Evolutionary conservation across 1,140 invertebrate genomes (phyloP).

Genomic region (Bacillus rossius): DNA sequence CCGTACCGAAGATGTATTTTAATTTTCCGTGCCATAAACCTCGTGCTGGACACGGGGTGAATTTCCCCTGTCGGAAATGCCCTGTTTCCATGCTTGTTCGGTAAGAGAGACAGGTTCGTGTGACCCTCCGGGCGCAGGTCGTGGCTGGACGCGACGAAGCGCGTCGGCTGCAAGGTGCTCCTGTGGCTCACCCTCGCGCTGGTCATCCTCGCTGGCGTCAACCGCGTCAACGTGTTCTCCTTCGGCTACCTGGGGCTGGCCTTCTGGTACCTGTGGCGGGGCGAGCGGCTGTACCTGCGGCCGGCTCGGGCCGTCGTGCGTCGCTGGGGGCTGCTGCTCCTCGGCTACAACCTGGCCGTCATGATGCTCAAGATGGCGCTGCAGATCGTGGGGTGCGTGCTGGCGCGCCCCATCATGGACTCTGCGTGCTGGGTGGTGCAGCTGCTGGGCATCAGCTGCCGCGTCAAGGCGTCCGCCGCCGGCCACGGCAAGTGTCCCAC

Average conservation of each 20-base stretch:
- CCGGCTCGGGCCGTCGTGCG: constrained; percentile 48
- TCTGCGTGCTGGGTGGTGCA: constrained; percentile 85
- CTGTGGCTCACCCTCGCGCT: constrained; percentile 94
- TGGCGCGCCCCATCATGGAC: constrained; percentile 52
- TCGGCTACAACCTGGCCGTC: constrained; percentile 86
- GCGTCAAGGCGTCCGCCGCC: no score
- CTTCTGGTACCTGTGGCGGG: constrained; percentile 96
- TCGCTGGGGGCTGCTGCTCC: constrained; percentile 72
- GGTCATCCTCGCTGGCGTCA: constrained; percentile 91
- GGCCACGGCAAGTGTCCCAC: no score
- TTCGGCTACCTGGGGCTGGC: constrained; percentile 92
- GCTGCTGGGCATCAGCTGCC: constrained; percentile 15
- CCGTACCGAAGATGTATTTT: no score
- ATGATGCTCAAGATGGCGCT: constrained; percentile 80
- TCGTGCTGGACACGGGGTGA: no score
- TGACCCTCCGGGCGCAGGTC: constrained; percentile 47
- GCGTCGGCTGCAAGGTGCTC: constrained; percentile 75
- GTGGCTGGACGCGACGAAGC: constrained; percentile 83
- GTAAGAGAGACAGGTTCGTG: no score
- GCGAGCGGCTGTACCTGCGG: constrained; percentile 88
- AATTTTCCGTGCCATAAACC: no score
- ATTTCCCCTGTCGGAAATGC: no score
- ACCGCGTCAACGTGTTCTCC: constrained; percentile 88
- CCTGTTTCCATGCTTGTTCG: no score
- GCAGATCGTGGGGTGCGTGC: constrained; percentile 87